phyloP scores from a whole-genome alignment of 2,113 vertebrate genomes.

The Ranitomeya variabilis region DNA sequence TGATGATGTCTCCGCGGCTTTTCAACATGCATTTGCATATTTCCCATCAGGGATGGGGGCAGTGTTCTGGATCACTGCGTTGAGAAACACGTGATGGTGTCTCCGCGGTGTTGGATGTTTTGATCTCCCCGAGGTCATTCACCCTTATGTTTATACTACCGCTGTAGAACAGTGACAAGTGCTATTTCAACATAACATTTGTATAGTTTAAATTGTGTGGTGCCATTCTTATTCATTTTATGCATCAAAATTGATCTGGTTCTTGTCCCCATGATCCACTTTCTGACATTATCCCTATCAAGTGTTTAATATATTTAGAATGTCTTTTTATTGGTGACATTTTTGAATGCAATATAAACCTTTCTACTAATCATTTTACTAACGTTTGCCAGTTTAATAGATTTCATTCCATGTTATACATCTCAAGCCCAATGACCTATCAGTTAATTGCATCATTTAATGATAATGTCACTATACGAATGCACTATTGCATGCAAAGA shows the following conservation, averaged over 20 bases:
- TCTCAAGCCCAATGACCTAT: slow-evolving; percentile 51
- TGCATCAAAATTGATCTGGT: neutral
- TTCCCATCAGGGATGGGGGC: too few relatives aligned
- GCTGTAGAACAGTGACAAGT: too few relatives aligned
- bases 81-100: too few relatives aligned
- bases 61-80: too few relatives aligned
- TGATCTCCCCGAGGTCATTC: too few relatives aligned
- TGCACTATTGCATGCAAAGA: neutral
- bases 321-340: slow-evolving; percentile 20
- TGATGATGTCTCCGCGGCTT: too few relatives aligned
- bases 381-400: slow-evolving; percentile 37
- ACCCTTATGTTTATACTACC: too few relatives aligned
- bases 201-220: too few relatives aligned
- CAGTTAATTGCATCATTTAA: slow-evolving; percentile 51
- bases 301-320: neutral
- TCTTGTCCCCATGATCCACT: neutral
- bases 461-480: slow-evolving; percentile 49
- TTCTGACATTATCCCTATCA: neutral
- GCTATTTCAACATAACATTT: too few relatives aligned
- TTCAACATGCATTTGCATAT: too few relatives aligned
- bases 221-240: too few relatives aligned
- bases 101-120: too few relatives aligned
- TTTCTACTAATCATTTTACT: slow-evolving; percentile 10
- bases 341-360: neutral
- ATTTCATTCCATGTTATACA: slow-evolving; percentile 35